phyloP scores from a whole-genome alignment of 2,113 vertebrate genomes.

The Ammodytes marinus region DNA sequence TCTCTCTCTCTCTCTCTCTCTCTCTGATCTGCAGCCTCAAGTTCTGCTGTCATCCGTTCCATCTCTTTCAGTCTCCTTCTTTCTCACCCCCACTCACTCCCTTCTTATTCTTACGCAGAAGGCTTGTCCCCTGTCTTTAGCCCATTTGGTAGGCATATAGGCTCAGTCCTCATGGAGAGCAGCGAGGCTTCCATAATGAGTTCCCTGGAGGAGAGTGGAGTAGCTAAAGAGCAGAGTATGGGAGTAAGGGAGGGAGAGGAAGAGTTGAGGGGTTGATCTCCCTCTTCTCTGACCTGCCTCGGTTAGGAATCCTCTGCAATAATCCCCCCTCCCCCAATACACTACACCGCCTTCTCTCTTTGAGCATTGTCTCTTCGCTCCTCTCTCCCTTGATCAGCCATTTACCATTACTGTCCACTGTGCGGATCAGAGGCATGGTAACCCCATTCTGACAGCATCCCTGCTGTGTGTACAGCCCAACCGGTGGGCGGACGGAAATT shows the following conservation, averaged over 20 bases:
- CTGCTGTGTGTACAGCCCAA: constrained; percentile 43
- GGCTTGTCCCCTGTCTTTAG: constrained; percentile 47
- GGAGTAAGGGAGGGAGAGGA: constrained; percentile 16
- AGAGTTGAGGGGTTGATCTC: constrained; percentile 42
- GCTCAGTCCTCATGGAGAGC: constrained; percentile 47
- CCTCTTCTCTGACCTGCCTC: constrained; percentile 55
- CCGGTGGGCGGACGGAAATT: constrained; percentile 5
- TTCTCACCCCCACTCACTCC: background rate
- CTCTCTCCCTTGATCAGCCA: constrained; percentile 54
- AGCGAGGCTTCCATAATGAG: constrained; percentile 77
- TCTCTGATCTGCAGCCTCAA: constrained; percentile 6
- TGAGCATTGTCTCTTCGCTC: constrained; percentile 14
- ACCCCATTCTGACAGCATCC: constrained; percentile 52
- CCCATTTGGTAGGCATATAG: constrained; percentile 40
- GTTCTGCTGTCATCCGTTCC: constrained; percentile 22
- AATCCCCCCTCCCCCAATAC: background rate
- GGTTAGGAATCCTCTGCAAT: constrained; percentile 41
- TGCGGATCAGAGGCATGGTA: constrained; percentile 69
- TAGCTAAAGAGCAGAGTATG: constrained; percentile 36
- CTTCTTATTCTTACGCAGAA: constrained; percentile 20
- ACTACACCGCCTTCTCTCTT: background rate
- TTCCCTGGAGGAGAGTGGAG: constrained; percentile 72
- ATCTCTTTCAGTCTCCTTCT: constrained; percentile 21
- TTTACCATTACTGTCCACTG: constrained; percentile 71
- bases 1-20: constrained; percentile 9